Evolutionary conservation across 2,113 vertebrate species (phyloP), one percentile per base, ranked within the genome.

Genomic region (Pardalotus punctatus): DNA sequence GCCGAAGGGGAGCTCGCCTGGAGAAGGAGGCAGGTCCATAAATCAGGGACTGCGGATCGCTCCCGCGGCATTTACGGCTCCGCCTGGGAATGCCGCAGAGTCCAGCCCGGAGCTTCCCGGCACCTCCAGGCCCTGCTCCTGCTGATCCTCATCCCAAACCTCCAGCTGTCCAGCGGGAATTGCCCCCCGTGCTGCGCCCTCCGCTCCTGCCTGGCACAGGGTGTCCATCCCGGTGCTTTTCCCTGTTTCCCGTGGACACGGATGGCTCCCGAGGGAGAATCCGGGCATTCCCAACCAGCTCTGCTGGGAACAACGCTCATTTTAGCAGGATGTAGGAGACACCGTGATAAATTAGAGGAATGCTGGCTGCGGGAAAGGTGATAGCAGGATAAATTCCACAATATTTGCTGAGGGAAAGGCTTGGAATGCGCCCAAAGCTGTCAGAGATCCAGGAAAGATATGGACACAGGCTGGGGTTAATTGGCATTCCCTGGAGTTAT

Each of bases 161-260:
- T 79, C n/a, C 1, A 2, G 1, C 18, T 42, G 27, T 27, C 18
- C 0, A 3, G 0, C 0, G 35, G 51, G 61, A 73, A 57, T 20
- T 24, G 40, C 24, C 50, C 45, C 42, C 27, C 3, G 36, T 4
- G 25, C 80, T 9, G 29, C 13, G n/a, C 31, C 57, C 58, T 58
- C 36, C 1, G 38, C 42, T 47, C 10, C 67, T 19, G 65, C 70
- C 71, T 5, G 36, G 29, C 21, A 3, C 40, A 9, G 33, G 56
- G 24, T 12, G 25, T 5, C 1, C 2, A 57, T 35, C 38, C 43
- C 81, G 15, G 71, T 22, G 22, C 33, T 53, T 25, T 10, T 35
- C 35, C 43, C 36, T 0, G 4, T 45, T 69, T 29, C 3, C 57
- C 51, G 3, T 11, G 17, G 60, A 14, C 4, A 10, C 1, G 64